These are phyloP conservation scores for Hyla sarda DNA, from an alignment of 2,113 vertebrate species.

Conservation along the genomic window DNA sequence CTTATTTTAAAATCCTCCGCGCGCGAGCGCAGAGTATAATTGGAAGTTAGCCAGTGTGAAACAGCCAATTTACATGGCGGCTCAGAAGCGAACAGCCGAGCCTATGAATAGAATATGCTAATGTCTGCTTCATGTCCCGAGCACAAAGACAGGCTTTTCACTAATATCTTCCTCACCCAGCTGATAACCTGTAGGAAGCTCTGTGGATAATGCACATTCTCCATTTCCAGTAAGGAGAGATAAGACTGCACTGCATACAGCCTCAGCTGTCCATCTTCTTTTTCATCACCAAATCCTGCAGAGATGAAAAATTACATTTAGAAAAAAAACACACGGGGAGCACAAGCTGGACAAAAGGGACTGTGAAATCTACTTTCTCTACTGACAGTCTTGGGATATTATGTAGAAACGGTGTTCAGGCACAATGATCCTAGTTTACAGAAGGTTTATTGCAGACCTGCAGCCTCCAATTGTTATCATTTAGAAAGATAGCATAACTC, in stretches of 20 bases:
- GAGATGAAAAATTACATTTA: conserved; percentile 42
- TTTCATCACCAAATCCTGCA: conserved; percentile 83
- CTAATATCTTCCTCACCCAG: conserved; percentile 82
- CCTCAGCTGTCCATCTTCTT: conserved; percentile 82
- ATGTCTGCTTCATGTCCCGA: conserved; percentile 19
- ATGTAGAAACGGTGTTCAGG: conserved; percentile 2
- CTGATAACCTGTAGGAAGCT: conserved; percentile 96
- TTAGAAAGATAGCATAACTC: conserved; percentile 5
- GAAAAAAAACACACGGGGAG: conserved; percentile 4
- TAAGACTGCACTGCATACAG: conserved; percentile 88
- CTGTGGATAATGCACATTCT: conserved; percentile 84
- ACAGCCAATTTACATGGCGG: conserved; percentile 47
- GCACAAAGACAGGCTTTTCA: conserved; percentile 38
- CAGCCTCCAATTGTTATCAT: background rate
- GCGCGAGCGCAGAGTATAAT: conserved; percentile 21
- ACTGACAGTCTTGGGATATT: conserved; percentile 10
- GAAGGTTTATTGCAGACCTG: background rate
- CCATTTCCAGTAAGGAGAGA: conserved; percentile 78
- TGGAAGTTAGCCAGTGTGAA: conserved; percentile 52
- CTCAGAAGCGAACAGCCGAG: conserved; percentile 5
- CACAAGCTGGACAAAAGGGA: conserved; percentile 1
- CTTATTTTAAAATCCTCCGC: conserved; percentile 32
- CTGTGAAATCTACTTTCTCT: background rate
- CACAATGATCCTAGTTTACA: background rate
- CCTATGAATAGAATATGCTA: conserved; percentile 51